Evolutionary conservation across 2,888 invertebrate genomes (phyloP).

Genomic region (Abrostola tripartita): DNA sequence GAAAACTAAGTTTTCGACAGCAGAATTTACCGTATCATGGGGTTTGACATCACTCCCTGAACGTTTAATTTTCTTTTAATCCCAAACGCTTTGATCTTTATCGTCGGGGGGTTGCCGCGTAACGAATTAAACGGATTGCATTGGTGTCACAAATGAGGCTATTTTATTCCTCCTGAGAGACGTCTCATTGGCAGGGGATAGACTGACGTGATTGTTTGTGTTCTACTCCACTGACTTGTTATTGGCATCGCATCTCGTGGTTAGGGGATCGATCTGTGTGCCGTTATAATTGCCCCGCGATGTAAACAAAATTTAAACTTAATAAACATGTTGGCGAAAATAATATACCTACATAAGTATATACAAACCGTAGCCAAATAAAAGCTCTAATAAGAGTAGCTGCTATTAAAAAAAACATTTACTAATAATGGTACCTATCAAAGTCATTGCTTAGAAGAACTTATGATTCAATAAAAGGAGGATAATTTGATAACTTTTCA

Average conservation of each 20-base stretch:
- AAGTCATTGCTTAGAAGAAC: too few species aligned
- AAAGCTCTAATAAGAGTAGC: too few species aligned
- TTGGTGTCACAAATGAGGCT: slow-evolving; percentile 86
- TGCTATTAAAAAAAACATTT: too few species aligned
- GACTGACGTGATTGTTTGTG: slow-evolving; percentile 71
- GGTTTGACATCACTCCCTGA: slow-evolving; percentile 80
- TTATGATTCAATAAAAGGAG: too few species aligned
- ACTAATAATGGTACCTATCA: too few species aligned
- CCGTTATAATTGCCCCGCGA: slow-evolving; percentile 32
- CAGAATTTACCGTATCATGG: slow-evolving; percentile 67
- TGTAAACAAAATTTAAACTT: slow-evolving; percentile 3
- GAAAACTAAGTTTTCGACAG: slow-evolving; percentile 16
- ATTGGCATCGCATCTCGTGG: slow-evolving; percentile 60
- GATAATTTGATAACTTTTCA: too few species aligned
- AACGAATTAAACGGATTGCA: slow-evolving; percentile 87
- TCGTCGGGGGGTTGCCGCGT: slow-evolving; percentile 83
- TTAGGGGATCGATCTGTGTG: slow-evolving; percentile 38
- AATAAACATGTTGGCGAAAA: not conserved
- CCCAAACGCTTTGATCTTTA: slow-evolving; percentile 84
- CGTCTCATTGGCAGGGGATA: slow-evolving; percentile 69
- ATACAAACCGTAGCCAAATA: slow-evolving; percentile 2
- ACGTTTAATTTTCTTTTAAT: slow-evolving; percentile 88
- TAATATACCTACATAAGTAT: not conserved
- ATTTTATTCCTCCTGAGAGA: slow-evolving; percentile 83
- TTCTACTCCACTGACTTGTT: slow-evolving; percentile 66